phyloP scores from a whole-genome alignment of 2,888 invertebrate genomes.

The Chrysotoxum bicinctum region DNA sequence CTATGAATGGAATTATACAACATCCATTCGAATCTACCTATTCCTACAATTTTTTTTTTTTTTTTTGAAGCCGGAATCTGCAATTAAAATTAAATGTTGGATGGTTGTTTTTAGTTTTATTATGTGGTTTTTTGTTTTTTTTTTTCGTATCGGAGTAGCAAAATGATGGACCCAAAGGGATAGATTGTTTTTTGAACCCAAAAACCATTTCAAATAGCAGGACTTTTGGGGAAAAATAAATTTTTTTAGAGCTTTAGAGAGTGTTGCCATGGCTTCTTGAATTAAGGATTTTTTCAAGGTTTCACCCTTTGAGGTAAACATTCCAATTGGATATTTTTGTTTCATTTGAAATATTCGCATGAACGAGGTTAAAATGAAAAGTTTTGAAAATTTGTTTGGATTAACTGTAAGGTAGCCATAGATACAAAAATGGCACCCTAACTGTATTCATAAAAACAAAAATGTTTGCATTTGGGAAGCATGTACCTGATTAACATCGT shows the following conservation, averaged over 20 bases:
- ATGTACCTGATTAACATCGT: no score
- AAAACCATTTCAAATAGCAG: background rate
- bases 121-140: background rate
- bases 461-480: no score
- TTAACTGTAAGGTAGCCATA: background rate
- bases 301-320: background rate
- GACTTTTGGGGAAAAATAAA: background rate
- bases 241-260: background rate
- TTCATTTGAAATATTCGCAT: conserved; percentile 20
- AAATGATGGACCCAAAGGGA: background rate
- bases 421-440: background rate
- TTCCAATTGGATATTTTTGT: conserved; percentile 21
- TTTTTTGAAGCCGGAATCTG: conserved; percentile 28
- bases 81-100: conserved; percentile 37
- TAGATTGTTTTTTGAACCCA: background rate
- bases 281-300: background rate
- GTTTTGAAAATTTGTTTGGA: background rate
- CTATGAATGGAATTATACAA: conserved; percentile 11
- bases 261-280: conserved; percentile 27
- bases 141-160: background rate
- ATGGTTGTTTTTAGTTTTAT: conserved; percentile 23
- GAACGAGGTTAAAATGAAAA: conserved; percentile 4
- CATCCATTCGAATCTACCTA: background rate
- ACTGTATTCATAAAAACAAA: background rate
- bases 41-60: background rate